These are phyloP conservation scores for Lordiphosa mommai DNA, from an alignment of 1,140 invertebrate species.

Conservation along the genomic window DNA sequence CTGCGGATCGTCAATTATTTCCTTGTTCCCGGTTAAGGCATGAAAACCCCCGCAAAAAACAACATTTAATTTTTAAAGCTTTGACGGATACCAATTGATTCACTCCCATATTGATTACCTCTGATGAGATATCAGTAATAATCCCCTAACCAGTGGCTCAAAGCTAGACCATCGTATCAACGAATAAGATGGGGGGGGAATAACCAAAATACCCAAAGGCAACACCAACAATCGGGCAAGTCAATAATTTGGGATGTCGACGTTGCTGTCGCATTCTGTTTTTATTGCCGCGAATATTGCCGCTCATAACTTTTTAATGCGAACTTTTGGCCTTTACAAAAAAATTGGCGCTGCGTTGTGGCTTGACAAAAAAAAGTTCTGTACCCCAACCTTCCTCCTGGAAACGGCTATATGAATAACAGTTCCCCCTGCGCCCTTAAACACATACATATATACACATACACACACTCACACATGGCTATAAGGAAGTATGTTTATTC, in stretches of 20 bases:
- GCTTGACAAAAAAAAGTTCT: constrained; percentile 26
- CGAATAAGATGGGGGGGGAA: neutral
- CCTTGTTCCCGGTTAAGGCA: too few relatives aligned
- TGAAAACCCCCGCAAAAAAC: too few relatives aligned
- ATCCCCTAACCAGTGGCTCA: too few relatives aligned
- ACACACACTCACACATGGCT: neutral
- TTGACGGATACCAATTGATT: too few relatives aligned
- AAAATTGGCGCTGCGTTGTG: constrained; percentile 10
- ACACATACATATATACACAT: neutral
- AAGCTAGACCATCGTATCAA: neutral
- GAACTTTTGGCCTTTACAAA: constrained; percentile 29
- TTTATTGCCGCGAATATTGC: constrained; percentile 54
- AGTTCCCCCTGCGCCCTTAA: neutral
- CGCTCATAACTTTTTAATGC: constrained; percentile 52
- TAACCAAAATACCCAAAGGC: constrained; percentile 4
- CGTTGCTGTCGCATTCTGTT: constrained; percentile 19
- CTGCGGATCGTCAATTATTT: too few relatives aligned
- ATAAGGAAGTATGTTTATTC: constrained; percentile 29
- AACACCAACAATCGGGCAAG: constrained; percentile 2
- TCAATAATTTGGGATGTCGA: constrained; percentile 20
- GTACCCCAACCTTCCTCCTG: neutral
- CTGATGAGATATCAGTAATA: too few relatives aligned
- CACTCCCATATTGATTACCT: too few relatives aligned
- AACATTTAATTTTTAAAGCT: too few relatives aligned
- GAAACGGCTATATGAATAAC: neutral